A percentile compares a stretch with the other conserved stretches of the same genome.
Conservation (phyloP, 2,113 vertebrate species). For the Dolichotis patagonum region DNA sequence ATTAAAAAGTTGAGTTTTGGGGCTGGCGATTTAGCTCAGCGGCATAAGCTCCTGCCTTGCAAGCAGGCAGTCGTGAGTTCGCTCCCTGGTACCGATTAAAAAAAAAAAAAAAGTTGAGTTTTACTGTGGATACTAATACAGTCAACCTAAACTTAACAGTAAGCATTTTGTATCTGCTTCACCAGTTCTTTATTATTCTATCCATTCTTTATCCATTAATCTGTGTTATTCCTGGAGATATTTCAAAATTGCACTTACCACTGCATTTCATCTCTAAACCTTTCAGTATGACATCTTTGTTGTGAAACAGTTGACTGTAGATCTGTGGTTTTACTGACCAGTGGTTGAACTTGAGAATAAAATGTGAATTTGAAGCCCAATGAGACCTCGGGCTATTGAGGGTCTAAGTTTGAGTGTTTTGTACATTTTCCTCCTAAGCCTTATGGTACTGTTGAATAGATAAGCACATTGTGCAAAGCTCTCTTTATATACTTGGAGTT, state of each 20-base stretch:
- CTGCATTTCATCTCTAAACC: not conserved
- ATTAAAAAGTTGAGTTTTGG: not conserved
- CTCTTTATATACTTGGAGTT: not conserved
- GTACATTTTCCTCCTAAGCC: not conserved
- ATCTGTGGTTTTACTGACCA: not conserved
- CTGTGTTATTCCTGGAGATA: not conserved
- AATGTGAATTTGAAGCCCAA: not conserved
- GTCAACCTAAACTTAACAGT: not conserved
- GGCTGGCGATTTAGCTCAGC: too few species aligned
- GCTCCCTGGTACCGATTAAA: too few species aligned
- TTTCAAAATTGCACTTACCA: not conserved
- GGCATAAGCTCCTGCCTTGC: too few species aligned
- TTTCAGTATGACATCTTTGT: not conserved
- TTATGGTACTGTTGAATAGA: not conserved
- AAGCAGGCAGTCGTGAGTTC: too few species aligned
- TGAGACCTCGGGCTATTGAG: not conserved
- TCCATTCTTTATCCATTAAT: not conserved
- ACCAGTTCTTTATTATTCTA: not conserved
- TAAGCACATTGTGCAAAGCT: not conserved
- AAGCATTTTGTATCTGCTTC: not conserved
- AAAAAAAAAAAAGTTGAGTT: not conserved
- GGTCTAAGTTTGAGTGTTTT: not conserved
- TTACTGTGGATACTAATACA: not conserved
- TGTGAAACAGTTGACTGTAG: not conserved
- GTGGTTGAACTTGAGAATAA: not conserved